These are phyloP conservation scores for Apodemia mormo DNA, from an alignment of 2,888 invertebrate species.

Conservation along the genomic window DNA sequence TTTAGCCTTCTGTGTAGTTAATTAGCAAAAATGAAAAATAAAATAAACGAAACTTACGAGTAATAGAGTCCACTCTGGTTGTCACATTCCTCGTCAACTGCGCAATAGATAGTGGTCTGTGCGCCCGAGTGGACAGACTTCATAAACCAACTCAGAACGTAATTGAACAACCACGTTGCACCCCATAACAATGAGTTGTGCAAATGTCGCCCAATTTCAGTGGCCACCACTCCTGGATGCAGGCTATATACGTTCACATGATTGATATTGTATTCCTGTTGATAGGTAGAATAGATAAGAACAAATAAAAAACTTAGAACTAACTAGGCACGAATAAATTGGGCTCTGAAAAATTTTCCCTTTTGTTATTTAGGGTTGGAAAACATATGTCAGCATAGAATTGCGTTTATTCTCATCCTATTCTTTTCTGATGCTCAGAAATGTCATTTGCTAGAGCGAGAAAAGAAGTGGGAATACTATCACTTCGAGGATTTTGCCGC, in stretches of 20 bases:
- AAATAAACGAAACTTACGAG: slow-evolving; percentile 49
- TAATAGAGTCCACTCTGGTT: slow-evolving; percentile 36
- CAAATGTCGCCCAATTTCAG: slow-evolving; percentile 84
- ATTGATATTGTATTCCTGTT: slow-evolving; percentile 55
- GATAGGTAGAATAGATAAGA: not conserved
- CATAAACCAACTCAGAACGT: slow-evolving; percentile 64
- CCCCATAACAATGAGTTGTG: slow-evolving; percentile 56
- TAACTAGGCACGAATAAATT: no score
- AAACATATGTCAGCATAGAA: no score
- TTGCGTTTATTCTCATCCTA: no score
- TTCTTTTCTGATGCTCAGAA: no score
- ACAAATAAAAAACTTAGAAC: not conserved
- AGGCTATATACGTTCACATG: slow-evolving; percentile 83
- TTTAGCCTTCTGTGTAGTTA: no score
- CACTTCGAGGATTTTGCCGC: no score
- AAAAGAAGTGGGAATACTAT: no score
- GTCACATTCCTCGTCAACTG: slow-evolving; percentile 82
- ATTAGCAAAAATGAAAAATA: no score
- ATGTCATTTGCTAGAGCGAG: no score
- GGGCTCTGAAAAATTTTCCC: no score
- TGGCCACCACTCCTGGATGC: slow-evolving; percentile 84
- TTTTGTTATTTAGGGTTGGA: no score
- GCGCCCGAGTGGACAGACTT: slow-evolving; percentile 85
- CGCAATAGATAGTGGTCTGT: slow-evolving; percentile 87
- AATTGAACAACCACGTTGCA: slow-evolving; percentile 52